Evolutionary conservation across 2,888 invertebrate species (phyloP).

Genomic region (Plebejus anna): DNA sequence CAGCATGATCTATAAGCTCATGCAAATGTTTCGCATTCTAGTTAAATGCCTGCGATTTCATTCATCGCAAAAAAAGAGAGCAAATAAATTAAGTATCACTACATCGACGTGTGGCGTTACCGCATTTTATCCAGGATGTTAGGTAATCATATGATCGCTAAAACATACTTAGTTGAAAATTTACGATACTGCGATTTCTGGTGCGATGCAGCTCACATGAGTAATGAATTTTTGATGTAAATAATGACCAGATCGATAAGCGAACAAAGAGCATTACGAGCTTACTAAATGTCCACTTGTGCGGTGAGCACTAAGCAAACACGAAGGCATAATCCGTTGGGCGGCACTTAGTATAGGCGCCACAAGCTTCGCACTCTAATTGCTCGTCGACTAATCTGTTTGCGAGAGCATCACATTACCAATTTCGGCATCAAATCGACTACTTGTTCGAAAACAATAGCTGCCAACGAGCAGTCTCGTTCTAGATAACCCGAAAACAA

Average conservation of each 20-base stretch:
- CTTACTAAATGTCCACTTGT: constrained; percentile 68
- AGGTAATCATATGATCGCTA: background rate
- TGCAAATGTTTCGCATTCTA: constrained; percentile 10
- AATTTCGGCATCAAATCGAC: constrained; percentile 39
- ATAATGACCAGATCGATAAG: constrained; percentile 64
- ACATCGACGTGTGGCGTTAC: background rate
- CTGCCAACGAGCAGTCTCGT: constrained; percentile 9
- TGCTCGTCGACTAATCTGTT: constrained; percentile 73
- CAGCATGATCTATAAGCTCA: constrained; percentile 29
- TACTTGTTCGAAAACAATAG: constrained; percentile 23
- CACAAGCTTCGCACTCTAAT: constrained; percentile 72
- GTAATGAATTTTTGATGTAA: constrained; percentile 42
- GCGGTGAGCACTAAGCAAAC: constrained; percentile 63
- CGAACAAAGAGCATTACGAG: constrained; percentile 65
- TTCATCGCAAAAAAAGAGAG: background rate
- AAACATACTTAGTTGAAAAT: background rate
- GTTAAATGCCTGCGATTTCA: constrained; percentile 24
- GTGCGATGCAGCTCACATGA: background rate
- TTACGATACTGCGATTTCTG: background rate
- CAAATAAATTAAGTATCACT: background rate
- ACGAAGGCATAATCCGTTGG: constrained; percentile 72
- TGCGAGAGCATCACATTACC: constrained; percentile 60
- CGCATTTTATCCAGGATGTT: background rate
- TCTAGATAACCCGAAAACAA: constrained; percentile 13
- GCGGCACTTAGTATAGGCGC: constrained; percentile 68